Base-by-base conservation (phyloP, 2,888 invertebrate genomes). In the Cyrtodaria siliqua region DNA sequence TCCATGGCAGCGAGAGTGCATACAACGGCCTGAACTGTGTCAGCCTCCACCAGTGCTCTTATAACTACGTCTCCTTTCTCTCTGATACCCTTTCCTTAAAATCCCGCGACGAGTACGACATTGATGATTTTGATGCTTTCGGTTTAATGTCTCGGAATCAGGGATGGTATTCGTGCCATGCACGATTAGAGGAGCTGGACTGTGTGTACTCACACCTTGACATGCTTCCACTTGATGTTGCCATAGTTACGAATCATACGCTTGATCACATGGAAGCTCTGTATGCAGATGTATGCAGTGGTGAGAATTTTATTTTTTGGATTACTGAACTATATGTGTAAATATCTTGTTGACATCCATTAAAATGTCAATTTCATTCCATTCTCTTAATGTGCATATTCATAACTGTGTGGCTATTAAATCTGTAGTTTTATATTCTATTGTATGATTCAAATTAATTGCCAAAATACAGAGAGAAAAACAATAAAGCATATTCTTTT, bases 191-290 rank as follows among this genome's bases (percentile, higher is more conserved):
- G 20, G 69, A 61, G 16, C n/a, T 67, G 12, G 20, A 12, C 0
- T 68, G 68, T 55, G 47, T 74, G 24, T 26, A 42, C 6, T 52
- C 27, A n/a, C 27, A 63, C 42, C 23, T 59, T 9, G 23, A 38
- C 23, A 38, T 47, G 16, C 53, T 69, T 16, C 74, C 74, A n/a
- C 49, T 38, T n/a, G 74, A 74, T 74, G 74, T 74, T 62, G 74
- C 68, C 23, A 40, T 59, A 40, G 68, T 74, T 18, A 47, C 57
- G 6, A 47, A 60, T 20, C 16, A 27, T 6, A 42, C 55, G 12
- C 23, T 74, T n/a, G 38, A 44, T 1, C 59, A 68, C 4, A 9
- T 68, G 9, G 74, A 74, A n/a, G 18, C 20, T 27, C 12, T 53
- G 4, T 74, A 64, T 38, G 47, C 69, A 8, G 52, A 68, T 23